Evolutionary conservation across 2,888 invertebrate species (phyloP).

Genomic region (Drosophila antonietae): DNA sequence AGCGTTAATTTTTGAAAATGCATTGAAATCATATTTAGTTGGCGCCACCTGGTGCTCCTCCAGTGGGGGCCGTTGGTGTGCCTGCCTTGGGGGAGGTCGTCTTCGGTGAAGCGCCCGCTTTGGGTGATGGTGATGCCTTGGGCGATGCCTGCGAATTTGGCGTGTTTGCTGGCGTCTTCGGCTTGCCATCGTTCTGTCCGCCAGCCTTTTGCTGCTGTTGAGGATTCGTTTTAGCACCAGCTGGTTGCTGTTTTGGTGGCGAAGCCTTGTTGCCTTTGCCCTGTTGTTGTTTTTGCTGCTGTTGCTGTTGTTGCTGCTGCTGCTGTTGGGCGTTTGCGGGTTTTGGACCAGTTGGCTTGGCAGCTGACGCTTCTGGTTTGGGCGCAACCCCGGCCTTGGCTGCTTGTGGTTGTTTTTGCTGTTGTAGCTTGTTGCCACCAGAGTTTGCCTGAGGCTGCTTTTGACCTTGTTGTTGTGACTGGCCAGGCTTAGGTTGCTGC

Average conservation of each 20-base stretch:
- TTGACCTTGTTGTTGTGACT: constrained; percentile 27
- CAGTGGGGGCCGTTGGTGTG: constrained; percentile 44
- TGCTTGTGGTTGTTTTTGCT: constrained; percentile 37
- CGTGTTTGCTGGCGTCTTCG: constrained; percentile 69
- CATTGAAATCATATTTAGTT: constrained; percentile 53
- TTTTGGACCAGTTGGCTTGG: constrained; percentile 43
- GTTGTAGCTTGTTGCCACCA: constrained; percentile 29
- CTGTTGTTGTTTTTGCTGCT: constrained; percentile 18
- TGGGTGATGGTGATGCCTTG: constrained; percentile 85
- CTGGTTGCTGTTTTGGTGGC: constrained; percentile 50
- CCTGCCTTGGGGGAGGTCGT: constrained; percentile 59
- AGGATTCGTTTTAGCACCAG: constrained; percentile 20
- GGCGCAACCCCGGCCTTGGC: constrained; percentile 41
- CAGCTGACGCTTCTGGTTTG: constrained; percentile 38
- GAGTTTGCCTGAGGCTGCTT: constrained; percentile 30
- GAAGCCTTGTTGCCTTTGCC: constrained; percentile 58
- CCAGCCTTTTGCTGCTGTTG: constrained; percentile 24
- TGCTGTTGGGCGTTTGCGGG: constrained; percentile 28
- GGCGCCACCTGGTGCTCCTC: constrained; percentile 20
- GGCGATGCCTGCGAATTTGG: constrained; percentile 46
- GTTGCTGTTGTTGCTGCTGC: too few relatives aligned
- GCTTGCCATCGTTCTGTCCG: constrained; percentile 40
- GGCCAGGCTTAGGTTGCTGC: constrained; percentile 16
- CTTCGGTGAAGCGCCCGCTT: constrained; percentile 55
- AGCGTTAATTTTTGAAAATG: constrained; percentile 50